These are phyloP conservation scores for Wiebesia pumilae DNA, from an alignment of 1,140 invertebrate genomes.

Conservation along the genomic window DNA sequence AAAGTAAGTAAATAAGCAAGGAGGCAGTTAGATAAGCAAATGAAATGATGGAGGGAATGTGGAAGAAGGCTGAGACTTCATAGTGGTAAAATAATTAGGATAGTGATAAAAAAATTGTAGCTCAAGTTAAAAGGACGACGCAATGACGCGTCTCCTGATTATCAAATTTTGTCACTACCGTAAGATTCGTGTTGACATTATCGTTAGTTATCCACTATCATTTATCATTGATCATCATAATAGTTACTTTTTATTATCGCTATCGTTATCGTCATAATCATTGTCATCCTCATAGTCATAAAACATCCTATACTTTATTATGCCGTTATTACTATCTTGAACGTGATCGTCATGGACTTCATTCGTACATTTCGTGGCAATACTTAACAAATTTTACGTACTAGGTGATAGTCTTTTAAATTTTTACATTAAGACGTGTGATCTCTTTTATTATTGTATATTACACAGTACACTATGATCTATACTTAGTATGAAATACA, in stretches of 20 bases:
- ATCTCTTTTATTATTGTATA: conserved; percentile 76
- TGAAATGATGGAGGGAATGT: conserved; percentile 68
- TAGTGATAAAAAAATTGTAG: conserved; percentile 68
- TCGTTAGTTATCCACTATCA: conserved; percentile 20
- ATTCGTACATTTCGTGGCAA: conserved; percentile 72
- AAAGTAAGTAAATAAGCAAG: conserved; percentile 43
- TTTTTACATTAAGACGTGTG: conserved; percentile 76
- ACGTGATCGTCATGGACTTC: conserved; percentile 65
- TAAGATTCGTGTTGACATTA: conserved; percentile 32
- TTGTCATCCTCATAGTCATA: conserved; percentile 58
- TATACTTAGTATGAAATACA: conserved; percentile 69
- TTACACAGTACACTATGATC: conserved; percentile 67
- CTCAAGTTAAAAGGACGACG: conserved; percentile 63
- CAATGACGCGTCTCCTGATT: conserved; percentile 14
- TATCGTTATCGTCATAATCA: conserved; percentile 60
- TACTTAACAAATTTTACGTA: conserved; percentile 72
- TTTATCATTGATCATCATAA: conserved; percentile 26
- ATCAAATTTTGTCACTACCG: conserved; percentile 39
- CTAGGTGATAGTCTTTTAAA: conserved; percentile 75
- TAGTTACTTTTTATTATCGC: conserved; percentile 43
- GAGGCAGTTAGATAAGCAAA: conserved; percentile 49
- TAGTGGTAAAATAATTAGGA: conserved; percentile 68
- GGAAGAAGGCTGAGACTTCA: conserved; percentile 74
- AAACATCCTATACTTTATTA: conserved; percentile 37
- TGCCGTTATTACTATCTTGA: conserved; percentile 53